These are phyloP conservation scores for Muscicapa adusta DNA, from an alignment of 2,113 vertebrate species.

Conservation along the genomic window DNA sequence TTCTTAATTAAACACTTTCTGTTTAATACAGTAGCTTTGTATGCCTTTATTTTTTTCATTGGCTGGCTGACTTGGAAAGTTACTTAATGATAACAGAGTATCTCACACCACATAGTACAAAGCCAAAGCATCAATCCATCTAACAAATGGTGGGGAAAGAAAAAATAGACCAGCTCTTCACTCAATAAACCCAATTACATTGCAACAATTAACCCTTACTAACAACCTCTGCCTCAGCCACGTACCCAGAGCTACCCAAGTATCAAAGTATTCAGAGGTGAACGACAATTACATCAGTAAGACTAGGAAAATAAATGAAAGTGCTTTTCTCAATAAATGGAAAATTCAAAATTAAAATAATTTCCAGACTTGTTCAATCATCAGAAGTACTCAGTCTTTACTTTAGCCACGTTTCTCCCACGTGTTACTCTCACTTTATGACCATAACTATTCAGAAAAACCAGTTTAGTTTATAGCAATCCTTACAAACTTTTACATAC, in stretches of 20 bases:
- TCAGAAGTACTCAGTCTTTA: background rate
- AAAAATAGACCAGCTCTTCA: background rate
- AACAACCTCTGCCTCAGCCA: background rate
- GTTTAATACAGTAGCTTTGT: background rate
- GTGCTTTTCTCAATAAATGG: background rate
- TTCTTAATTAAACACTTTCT: background rate
- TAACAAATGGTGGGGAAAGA: background rate
- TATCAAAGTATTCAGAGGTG: background rate
- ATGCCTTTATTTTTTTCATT: background rate
- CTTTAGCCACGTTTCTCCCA: background rate
- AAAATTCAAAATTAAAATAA: background rate
- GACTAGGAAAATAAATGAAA: background rate
- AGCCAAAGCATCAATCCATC: background rate
- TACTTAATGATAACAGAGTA: background rate
- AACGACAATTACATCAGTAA: background rate
- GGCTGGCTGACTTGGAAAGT: background rate
- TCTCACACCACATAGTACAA: background rate
- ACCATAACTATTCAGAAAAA: background rate
- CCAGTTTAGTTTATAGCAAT: background rate
- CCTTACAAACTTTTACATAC: background rate
- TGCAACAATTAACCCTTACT: background rate
- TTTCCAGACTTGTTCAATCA: background rate
- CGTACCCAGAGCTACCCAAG: rapidly evolving
- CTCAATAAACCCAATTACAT: background rate
- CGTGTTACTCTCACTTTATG: background rate